Conservation (phyloP, 2,797 vertebrate species). For the Micromesistius poutassou region DNA sequence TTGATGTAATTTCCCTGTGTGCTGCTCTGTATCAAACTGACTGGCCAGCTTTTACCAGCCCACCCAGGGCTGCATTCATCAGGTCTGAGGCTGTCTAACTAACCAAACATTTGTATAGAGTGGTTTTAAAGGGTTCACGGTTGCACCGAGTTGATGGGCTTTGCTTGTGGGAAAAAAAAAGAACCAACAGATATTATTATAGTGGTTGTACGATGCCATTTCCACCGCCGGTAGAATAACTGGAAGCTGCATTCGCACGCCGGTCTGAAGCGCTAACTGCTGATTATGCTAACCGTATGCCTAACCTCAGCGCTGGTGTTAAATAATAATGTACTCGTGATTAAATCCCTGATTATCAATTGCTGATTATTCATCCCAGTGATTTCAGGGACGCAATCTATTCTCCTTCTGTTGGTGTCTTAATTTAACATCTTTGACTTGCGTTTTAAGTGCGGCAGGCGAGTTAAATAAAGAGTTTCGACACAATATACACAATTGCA, state of each 20-base stretch:
- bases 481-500: background rate
- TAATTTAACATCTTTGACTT: background rate
- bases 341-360: slow-evolving; percentile 1
- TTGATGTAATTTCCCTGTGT: too few species aligned
- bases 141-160: too few species aligned
- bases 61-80: too few species aligned
- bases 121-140: too few species aligned
- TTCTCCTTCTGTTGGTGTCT: background rate
- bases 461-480: background rate
- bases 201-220: background rate
- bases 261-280: background rate
- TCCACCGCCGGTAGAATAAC: background rate
- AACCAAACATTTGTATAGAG: too few species aligned
- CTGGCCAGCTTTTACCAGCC: too few species aligned
- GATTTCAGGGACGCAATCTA: background rate
- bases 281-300: slow-evolving; percentile 1
- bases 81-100: too few species aligned
- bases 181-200: background rate
- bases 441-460: background rate
- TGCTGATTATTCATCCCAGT: slow-evolving; percentile 2
- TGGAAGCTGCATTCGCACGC: background rate
- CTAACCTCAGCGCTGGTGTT: background rate
- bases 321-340: background rate
- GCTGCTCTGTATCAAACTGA: too few species aligned
- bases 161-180: too few species aligned